Evolutionary conservation across 2,888 invertebrate genomes (phyloP), one percentile per base, ranked within the genome.

Genomic region (Sabatieria punctata): DNA sequence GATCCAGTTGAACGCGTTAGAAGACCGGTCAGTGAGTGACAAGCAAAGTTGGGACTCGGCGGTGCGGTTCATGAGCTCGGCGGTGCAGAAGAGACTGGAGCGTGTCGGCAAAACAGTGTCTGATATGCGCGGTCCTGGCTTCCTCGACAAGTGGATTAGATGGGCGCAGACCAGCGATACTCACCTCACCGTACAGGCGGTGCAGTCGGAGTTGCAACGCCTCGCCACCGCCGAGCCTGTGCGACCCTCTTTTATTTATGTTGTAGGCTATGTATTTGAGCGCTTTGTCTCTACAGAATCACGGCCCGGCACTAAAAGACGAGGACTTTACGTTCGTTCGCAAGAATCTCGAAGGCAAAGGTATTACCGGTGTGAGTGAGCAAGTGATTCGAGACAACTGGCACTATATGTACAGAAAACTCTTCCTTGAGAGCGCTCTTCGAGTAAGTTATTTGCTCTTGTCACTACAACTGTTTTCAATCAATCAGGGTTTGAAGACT

Each of bases 1-100:
- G 3, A 82, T 97, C 49, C 95, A 97, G 65, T 68, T 88, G 49
- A 95, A 91, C 68, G 84, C 88, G 0, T 70, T 97, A 22, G 91
- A 93, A 65, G 88, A 89, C 68, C 75, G 82, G 13, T 79, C 79
- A 30, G 79, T 89, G 11, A 77, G 78, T 47, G 84, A 85, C 63
- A 85, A 85, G 66, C 70, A 76, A 18, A 82, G 85, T 52, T 97
- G 97, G 97, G 91, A 95, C 70, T 73, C 77, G 27, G 89, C 95
- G 18, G 81, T 89, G 8, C 8, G 15, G 30, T 30, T 30, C 15
- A 36, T 35, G 47, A 39, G 36, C 4, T 18, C 18, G 22, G 43
- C 43, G 3, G 42, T 47, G 24, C 33, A 19, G 23, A 30, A 47
- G 22, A 43, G 44, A 39, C 26, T 47, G 24, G 37, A 30, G 22